Evolutionary conservation across 2,797 vertebrate species (phyloP), one percentile per base, ranked within the genome.

Genomic region (Myiotriccus ornatus): DNA sequence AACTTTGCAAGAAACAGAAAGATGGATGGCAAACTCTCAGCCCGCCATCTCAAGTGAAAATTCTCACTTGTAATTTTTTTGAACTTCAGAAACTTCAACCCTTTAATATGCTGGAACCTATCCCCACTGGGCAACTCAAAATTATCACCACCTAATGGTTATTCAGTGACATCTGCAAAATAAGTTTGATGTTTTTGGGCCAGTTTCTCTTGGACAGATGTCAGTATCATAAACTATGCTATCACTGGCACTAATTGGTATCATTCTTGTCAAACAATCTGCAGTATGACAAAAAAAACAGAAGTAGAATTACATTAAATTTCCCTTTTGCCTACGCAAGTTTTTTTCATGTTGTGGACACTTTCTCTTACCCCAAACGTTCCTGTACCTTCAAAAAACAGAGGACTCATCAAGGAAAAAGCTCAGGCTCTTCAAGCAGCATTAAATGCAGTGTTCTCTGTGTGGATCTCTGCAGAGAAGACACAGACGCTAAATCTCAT

Each of bases 81-180:
- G 49, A 92, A 92, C 87, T 50, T 67, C 57, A 77, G 70, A 73
- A 95, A 83, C 37, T 84, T 79, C 3, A 2, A 12, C 32, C 59
- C n/a, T 70, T 94, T 90, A 84, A 87, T 43, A 89, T 14, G 30
- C 67, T 76, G 44, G 63, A 84, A 75, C 55, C 23, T 81, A 81
- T 65, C 55, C 63, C 69, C 73, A 81, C 62, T 19, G 69, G 84
- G 35, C 49, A 91, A 74, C 56, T 43, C 68, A 83, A 94, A 89
- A 80, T 84, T 87, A 76, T 69, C 81, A 84, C n/a, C 70, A 80
- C 64, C 83, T 94, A 89, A 93, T 81, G 91, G 86, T 88, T 96
- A 94, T 92, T 92, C 92, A 93, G 93, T 44, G 80, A 90, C 88
- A 93, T 92, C 90, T 93, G 90, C 81, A 93, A 92, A 89, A 47